Base-by-base conservation (phyloP, 2,797 vertebrate species). In the Schizothorax lantsangensis region DNA sequence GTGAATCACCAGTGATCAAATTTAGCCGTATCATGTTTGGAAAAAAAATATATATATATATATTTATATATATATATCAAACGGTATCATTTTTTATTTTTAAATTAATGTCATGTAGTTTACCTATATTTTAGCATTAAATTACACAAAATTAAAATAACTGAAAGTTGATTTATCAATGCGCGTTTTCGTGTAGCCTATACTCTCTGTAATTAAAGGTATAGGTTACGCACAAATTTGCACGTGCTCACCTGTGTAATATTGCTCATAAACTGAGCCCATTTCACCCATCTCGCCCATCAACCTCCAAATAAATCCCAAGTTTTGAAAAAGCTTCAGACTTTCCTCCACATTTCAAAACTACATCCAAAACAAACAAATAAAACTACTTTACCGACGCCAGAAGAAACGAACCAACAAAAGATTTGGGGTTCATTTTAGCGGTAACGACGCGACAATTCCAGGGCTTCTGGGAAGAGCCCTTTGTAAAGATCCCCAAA, bases 231-330 rank as follows among this genome's bases (percentile, higher is more conserved):
- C 75, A n/a, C 5, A 79, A 59, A 79, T 4, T 21, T 33, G 64
- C 23, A 54, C 12, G n/a, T 89, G 89, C 92, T 93, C 95, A 97
- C 96, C 96, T 96, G 95, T 93, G 86, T 95, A 95, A 91, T 94
- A 94, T 91, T 96, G 95, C 91, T 95, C 96, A 90, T 94, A 96
- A 94, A 96, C 95, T 59, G 95, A 96, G 91, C 95, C 95, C 95
- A 96, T 96, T 90, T 92, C 92, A 81, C 92, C 91, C 91, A 72
- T 87, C 87, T 88, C 89, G 80, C 89, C 88, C 87, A 84, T 84
- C 23, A 54, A 86, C 86, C 88, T 91, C 52, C 91, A 90, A 88
- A 89, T 84, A 84, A 92, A 91, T 90, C 89, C 91, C 88, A 45
- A 82, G 87, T 88, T 79, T 62, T 85, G 30, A 71, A 81, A 69